These are phyloP conservation scores for Lemur catta DNA, from an alignment of 2,797 vertebrate species.

Conservation along the genomic window DNA sequence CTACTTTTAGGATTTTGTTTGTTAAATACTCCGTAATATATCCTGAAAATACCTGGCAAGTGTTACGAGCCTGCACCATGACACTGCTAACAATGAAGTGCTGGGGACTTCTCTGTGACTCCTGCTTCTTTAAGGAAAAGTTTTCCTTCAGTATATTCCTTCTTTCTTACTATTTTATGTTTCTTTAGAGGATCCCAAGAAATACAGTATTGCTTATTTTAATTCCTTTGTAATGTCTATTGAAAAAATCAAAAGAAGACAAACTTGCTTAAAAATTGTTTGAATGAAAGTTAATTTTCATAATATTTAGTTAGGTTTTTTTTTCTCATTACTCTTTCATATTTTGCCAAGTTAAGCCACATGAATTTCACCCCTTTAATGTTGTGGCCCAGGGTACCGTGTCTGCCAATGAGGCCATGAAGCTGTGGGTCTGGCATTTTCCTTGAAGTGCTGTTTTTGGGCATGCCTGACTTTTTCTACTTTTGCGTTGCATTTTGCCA, in stretches of 20 bases:
- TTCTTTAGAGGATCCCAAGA: neutral
- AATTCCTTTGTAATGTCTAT: neutral
- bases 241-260: neutral
- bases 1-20: slow-evolving; percentile 3
- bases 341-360: neutral
- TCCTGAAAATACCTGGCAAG: neutral
- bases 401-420: neutral
- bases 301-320: neutral
- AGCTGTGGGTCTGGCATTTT: neutral
- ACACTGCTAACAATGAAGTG: too few relatives aligned
- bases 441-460: neutral
- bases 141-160: neutral
- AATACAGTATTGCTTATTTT: neutral
- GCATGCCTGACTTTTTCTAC: neutral
- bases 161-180: neutral
- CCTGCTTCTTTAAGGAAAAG: neutral
- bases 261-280: neutral
- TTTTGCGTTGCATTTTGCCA: neutral
- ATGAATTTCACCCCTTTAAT: neutral
- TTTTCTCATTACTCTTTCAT: neutral
- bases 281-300: neutral
- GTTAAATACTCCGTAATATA: neutral
- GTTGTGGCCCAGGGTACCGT: neutral
- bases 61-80: neutral
- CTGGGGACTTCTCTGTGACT: neutral